Evolutionary conservation across 30 jellyfish, hydroid and myxozoan genomes (phyloP), one percentile per base, ranked within the genome.

Genomic region (Catostylus mosaicus): DNA sequence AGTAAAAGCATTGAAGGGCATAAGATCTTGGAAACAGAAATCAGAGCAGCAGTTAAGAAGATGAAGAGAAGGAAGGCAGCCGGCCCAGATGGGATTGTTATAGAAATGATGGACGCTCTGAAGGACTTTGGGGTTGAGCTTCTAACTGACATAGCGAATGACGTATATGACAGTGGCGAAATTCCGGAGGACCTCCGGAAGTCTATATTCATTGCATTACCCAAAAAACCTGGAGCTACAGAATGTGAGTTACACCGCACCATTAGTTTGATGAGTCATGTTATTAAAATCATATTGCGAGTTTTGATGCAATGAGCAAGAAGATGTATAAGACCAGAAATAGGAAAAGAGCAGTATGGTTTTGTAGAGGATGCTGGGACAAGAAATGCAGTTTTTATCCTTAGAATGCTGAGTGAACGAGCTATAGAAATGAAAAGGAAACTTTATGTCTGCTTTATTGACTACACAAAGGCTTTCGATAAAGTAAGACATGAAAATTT

Each of bases 391-490:
- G 38, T 70, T 6, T 70, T 38, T 24, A 16, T 3, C 23, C 67
- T 70, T 0, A 37, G 67, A 35, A 70, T 43, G 37, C 9, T 70
- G 38, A 16, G 47, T n/a, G 82, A 70, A 45, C 19, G 67, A 70
- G 12, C 7, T 45, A 38, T 70, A 12, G 82, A 70, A 23, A 70
- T 36, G 82, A 37, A 70, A 67, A 67, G 46, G 38, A 67, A 70
- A 7, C 23, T 70, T 3, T 70, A 70, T 43, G 20, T 35, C 5
- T 78, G 89, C 54, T 78, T 54, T 62, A 78, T 78, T 22, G 89
- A 78, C 78, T 61, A 78, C 72, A 37, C 73, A 50, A 80, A 80
- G 46, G 84, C 91, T 18, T 66, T 80, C 32, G 90, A 80, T 37
- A 64, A 66, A 32, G 83, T 80, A 47, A 62, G 65, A 37, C 82